These are phyloP conservation scores for fruit fly (Drosophila melanogaster) DNA, from an alignment of 1,140 invertebrate genomes.

Conservation along the genomic window DNA sequence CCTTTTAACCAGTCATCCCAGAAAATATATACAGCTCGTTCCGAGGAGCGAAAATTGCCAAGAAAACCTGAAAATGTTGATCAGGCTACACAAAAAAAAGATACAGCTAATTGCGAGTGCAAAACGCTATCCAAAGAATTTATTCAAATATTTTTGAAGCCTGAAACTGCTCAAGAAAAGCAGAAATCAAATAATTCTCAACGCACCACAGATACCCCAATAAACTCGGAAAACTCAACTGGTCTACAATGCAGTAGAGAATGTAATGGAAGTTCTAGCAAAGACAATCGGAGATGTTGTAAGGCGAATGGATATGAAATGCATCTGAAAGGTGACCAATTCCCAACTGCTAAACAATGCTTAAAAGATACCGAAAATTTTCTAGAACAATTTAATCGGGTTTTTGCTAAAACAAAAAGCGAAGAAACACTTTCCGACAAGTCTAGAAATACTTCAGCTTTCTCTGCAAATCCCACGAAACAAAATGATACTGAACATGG, in stretches of 20 bases:
- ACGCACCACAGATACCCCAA: neutral
- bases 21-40: neutral
- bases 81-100: neutral
- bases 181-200: neutral
- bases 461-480: neutral
- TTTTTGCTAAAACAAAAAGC: neutral
- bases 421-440: neutral
- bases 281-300: no score
- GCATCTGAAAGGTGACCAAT: neutral
- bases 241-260: no score
- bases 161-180: neutral
- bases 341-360: neutral
- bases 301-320: neutral
- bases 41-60: neutral
- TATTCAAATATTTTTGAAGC: constrained; percentile 17
- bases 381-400: constrained; percentile 11
- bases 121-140: constrained; percentile 21
- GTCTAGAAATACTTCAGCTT: neutral
- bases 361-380: neutral
- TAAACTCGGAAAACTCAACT: neutral
- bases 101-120: neutral
- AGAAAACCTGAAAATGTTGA: neutral
- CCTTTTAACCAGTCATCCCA: neutral
- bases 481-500: neutral
- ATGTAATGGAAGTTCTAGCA: neutral